Base-by-base conservation (phyloP, 2,797 vertebrate species). In the Paguma larvata region DNA sequence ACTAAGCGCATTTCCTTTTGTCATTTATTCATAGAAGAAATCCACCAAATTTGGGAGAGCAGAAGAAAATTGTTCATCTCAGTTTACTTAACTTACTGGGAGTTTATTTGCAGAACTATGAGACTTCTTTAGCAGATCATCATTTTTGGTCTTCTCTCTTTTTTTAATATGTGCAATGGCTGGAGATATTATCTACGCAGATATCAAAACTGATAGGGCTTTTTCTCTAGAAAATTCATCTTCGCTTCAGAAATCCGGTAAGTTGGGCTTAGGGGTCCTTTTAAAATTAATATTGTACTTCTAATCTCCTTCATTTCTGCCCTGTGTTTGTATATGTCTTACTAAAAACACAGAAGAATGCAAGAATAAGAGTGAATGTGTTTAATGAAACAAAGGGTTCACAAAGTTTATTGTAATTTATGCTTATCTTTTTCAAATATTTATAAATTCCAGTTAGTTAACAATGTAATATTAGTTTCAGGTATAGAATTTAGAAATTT, bases 121-220 rank as follows among this genome's bases (percentile, higher is more conserved):
- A 38, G 9, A 38, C 73, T 65, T 27, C 72, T n/a, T 53, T 86
- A 30, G 27, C 8, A 44, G 5, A 63, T 19, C 34, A 10, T 44
- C 5, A 9, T 56, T 12, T 46, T 68, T 21, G 44, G 15, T 34
- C 15, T 62, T 38, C 19, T 25, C 27, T 73, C 27, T 48, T 41
- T 78, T 95, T 85, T 44, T 44, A 27, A 19, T 27, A 18, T 11
- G 11, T 13, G 19, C 27, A 14, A 88, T 92, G 94, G 59, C 85
- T 92, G 85, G 34, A 44, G 86, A 96, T 0, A 51, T 86, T 65
- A 32, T 93, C 53, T 96, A 93, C n/a, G 82, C 91, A 32, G 91
- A 93, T 56, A 73, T 90, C n/a, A 80, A 89, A 65, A 63, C 21
- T 79, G 32, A 3, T 2, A 19, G 53, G n/a, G 10, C 19, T 21